Percentiles rank a stretch among this genome's conserved stretches.
These are phyloP conservation scores for Cynopterus brachyotis DNA, from an alignment of 2,113 vertebrate genomes.

Conservation along the genomic window DNA sequence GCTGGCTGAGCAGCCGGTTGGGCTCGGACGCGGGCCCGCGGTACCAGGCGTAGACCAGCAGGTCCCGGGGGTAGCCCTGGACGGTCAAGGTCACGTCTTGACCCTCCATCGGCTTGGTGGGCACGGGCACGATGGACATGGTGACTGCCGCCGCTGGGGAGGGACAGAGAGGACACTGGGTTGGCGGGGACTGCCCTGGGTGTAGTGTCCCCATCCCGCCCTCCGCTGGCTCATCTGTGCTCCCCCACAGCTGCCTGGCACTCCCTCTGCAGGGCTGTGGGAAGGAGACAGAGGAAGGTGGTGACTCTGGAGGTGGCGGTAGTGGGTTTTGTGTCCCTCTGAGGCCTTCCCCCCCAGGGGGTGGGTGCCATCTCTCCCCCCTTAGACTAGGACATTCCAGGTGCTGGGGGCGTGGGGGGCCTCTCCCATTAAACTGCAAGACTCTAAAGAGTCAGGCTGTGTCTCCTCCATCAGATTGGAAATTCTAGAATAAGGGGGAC, in stretches of 20 bases:
- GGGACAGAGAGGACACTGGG: not conserved
- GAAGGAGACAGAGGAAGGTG: constrained; percentile 48
- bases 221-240: not conserved
- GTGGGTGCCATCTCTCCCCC: not conserved
- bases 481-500: not conserved
- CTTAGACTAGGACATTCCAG: not conserved
- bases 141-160: constrained; percentile 50
- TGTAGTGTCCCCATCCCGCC: fast-evolving
- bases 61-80: constrained; percentile 74
- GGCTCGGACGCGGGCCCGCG: constrained; percentile 68
- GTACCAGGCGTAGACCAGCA: constrained; percentile 78
- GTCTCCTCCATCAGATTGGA: constrained; percentile 62
- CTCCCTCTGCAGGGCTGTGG: not conserved
- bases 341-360: not conserved
- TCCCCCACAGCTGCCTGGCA: not conserved
- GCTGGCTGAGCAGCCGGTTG: constrained; percentile 75
- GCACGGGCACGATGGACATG: constrained; percentile 64
- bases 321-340: not conserved
- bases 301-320: not conserved
- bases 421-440: not conserved
- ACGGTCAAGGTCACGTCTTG: constrained; percentile 72
- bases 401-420: too few relatives aligned
- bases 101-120: constrained; percentile 53
- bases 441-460: not conserved
- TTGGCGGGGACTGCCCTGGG: fast-evolving